phyloP scores from a whole-genome alignment of 1,140 invertebrate species.

The Pristionchus pacificus region DNA sequence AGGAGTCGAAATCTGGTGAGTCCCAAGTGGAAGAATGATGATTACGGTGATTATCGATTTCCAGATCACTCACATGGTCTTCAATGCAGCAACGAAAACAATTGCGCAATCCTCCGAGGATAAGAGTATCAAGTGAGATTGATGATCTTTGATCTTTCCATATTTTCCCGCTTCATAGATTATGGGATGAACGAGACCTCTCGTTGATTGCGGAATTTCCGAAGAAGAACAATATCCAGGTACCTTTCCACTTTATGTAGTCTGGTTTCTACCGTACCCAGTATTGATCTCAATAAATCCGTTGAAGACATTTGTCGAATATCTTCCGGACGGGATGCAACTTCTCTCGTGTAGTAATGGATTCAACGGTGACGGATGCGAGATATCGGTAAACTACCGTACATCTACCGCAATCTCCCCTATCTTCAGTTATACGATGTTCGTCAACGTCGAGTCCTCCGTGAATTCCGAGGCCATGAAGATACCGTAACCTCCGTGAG shows the following conservation, averaged over 20 bases:
- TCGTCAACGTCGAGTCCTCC: not conserved
- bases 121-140: slow-evolving; percentile 11
- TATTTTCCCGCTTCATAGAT: too few relatives aligned
- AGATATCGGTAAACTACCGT: not conserved
- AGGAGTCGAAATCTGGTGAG: slow-evolving; percentile 6
- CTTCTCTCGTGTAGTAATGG: slow-evolving; percentile 13
- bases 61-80: slow-evolving; percentile 1
- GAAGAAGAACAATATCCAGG: slow-evolving; percentile 6
- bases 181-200: slow-evolving; percentile 9
- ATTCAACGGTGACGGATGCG: slow-evolving; percentile 18
- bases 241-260: not conserved
- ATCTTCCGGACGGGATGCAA: slow-evolving; percentile 1
- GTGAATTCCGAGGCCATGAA: slow-evolving; percentile 15
- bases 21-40: not conserved
- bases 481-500: slow-evolving; percentile 2
- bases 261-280: not conserved
- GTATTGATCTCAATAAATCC: too few relatives aligned
- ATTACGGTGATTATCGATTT: not conserved
- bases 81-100: not conserved
- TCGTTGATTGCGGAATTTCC: not conserved
- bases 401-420: not conserved
- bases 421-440: slow-evolving; percentile 10
- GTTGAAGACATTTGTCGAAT: slow-evolving; percentile 7
- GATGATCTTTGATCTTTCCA: too few relatives aligned
- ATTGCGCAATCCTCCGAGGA: slow-evolving; percentile 14